Evolutionary conservation across 2,113 vertebrate species (phyloP).

Genomic region (Thermophis baileyi): DNA sequence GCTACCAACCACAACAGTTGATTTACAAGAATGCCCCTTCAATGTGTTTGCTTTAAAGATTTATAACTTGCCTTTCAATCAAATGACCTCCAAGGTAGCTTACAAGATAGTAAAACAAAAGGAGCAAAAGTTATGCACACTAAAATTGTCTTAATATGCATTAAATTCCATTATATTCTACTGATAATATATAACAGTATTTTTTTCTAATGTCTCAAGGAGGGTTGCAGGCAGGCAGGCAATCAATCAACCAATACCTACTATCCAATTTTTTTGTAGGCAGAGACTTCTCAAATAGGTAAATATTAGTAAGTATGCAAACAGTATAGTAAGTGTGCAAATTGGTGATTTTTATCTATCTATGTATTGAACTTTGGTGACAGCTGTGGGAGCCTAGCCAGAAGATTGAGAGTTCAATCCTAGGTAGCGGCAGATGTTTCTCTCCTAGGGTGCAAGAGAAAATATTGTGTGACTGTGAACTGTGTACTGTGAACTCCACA

Average conservation of each 20-base stretch:
- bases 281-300: not conserved
- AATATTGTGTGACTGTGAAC: not conserved
- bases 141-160: not conserved
- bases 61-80: not conserved
- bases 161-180: not conserved
- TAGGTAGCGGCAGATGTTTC: not conserved
- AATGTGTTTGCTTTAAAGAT: slow-evolving; percentile 2
- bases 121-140: not conserved
- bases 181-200: not conserved
- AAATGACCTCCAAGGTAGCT: not conserved
- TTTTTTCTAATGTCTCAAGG: not conserved
- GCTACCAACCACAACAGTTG: not conserved
- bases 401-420: not conserved
- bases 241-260: not conserved
- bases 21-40: not conserved
- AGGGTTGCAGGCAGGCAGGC: not conserved
- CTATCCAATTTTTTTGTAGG: not conserved
- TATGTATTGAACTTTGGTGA: not conserved
- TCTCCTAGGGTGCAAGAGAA: not conserved
- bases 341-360: not conserved
- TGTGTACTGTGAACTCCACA: not conserved
- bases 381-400: not conserved
- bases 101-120: not conserved
- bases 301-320: not conserved
- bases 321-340: not conserved